Conservation (phyloP, 1,140 invertebrate genomes). For the Drosophila eugracilis region DNA sequence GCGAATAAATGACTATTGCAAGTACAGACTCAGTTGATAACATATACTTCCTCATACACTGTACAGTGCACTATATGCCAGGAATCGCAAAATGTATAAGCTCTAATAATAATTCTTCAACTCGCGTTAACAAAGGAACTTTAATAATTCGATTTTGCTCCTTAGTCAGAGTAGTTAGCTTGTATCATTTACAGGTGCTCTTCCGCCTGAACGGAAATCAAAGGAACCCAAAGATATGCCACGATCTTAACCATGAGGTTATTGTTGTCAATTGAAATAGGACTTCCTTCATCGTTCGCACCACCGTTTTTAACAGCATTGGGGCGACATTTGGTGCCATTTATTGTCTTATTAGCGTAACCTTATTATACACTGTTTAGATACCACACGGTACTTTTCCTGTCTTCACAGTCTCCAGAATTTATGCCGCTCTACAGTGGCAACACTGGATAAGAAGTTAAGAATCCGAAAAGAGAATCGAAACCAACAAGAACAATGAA, state of each 20-base stretch:
- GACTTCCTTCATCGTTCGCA: neutral
- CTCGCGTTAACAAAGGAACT: too few species aligned
- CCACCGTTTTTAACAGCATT: neutral
- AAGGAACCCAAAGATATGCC: too few species aligned
- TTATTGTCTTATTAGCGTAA: constrained; percentile 71
- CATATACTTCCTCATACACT: neutral
- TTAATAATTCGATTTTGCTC: too few species aligned
- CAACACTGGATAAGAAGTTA: constrained; percentile 42
- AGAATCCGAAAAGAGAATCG: constrained; percentile 42
- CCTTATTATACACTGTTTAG: constrained; percentile 39
- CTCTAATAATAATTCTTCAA: too few species aligned
- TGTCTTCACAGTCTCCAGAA: constrained; percentile 29
- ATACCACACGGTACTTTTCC: constrained; percentile 4
- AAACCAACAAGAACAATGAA: constrained; percentile 36
- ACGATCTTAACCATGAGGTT: too few species aligned
- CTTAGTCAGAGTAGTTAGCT: too few species aligned
- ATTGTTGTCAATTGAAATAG: too few species aligned
- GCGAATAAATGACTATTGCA: constrained; percentile 5
- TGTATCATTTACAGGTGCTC: neutral
- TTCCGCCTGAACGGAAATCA: too few species aligned
- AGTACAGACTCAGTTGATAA: constrained; percentile 4
- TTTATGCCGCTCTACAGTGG: constrained; percentile 63
- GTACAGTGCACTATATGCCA: neutral
- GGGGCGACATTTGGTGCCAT: too few species aligned
- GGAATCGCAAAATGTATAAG: neutral